Conservation (phyloP, 2,888 invertebrate genomes). For the Dryobotodes eremita region DNA sequence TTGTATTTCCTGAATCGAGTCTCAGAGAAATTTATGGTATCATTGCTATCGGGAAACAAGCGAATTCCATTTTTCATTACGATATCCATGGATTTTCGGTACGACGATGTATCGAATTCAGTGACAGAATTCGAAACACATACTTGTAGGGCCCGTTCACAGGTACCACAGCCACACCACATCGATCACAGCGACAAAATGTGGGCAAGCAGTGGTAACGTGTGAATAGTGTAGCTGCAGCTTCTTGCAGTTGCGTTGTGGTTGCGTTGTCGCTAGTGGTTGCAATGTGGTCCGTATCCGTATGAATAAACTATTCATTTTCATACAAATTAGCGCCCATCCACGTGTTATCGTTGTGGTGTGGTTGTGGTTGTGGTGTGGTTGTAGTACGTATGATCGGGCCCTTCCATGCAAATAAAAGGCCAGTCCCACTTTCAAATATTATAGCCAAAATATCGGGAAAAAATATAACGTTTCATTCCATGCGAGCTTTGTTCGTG, state of each 20-base stretch:
- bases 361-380: too few species aligned
- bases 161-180: too few species aligned
- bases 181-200: too few species aligned
- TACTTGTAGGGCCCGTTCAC: not conserved
- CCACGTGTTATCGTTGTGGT: too few species aligned
- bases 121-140: not conserved
- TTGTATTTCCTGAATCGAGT: slow-evolving; percentile 28
- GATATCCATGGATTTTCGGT: not conserved
- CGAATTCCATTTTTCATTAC: slow-evolving; percentile 22
- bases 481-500: not conserved
- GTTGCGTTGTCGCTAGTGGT: too few species aligned
- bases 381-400: too few species aligned
- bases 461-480: slow-evolving; percentile 1
- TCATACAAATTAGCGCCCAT: too few species aligned
- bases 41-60: slow-evolving; percentile 31
- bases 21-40: slow-evolving; percentile 43
- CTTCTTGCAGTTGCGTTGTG: too few species aligned
- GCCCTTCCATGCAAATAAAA: not conserved
- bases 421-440: not conserved
- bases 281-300: too few species aligned
- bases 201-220: too few species aligned
- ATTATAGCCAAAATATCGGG: not conserved
- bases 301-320: too few species aligned
- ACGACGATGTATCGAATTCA: not conserved
- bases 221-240: too few species aligned